phyloP scores from a whole-genome alignment of 2,797 vertebrate genomes.

The Silurus lanzhouensis region DNA sequence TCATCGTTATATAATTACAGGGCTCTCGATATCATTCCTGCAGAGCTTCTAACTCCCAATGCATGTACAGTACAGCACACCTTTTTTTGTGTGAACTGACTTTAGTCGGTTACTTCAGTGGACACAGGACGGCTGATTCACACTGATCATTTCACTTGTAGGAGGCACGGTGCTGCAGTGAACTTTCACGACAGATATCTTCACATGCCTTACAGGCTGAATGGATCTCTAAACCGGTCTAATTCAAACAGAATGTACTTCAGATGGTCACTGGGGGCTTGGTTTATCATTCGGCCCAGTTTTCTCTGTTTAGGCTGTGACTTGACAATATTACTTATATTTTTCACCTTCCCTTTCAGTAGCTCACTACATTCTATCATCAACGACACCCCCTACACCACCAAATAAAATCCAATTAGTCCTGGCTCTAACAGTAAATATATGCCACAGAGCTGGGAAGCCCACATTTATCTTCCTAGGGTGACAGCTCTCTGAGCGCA shows the following conservation, averaged over 20 bases:
- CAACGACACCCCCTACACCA: slow-evolving; percentile 20
- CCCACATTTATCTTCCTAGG: slow-evolving; percentile 58
- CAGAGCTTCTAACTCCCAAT: not conserved
- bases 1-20: slow-evolving; percentile 6
- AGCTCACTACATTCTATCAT: slow-evolving; percentile 54
- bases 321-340: slow-evolving; percentile 44
- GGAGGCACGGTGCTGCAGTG: slow-evolving; percentile 21
- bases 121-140: slow-evolving; percentile 34
- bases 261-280: slow-evolving; percentile 16
- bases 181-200: slow-evolving; percentile 23
- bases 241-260: slow-evolving; percentile 15
- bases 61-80: not conserved
- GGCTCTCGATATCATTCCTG: not conserved
- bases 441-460: slow-evolving; percentile 52
- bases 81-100: slow-evolving; percentile 20
- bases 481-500: slow-evolving; percentile 51
- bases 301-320: slow-evolving; percentile 47
- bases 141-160: slow-evolving; percentile 17
- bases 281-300: slow-evolving; percentile 43
- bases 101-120: not conserved
- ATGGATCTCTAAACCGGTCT: not conserved
- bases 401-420: slow-evolving; percentile 62
- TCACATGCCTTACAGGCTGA: slow-evolving; percentile 13
- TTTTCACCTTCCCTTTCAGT: slow-evolving; percentile 35
- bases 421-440: slow-evolving; percentile 56